Base-by-base conservation (phyloP, 2,113 vertebrate genomes). In the Campylorhamphus procurvoides region DNA sequence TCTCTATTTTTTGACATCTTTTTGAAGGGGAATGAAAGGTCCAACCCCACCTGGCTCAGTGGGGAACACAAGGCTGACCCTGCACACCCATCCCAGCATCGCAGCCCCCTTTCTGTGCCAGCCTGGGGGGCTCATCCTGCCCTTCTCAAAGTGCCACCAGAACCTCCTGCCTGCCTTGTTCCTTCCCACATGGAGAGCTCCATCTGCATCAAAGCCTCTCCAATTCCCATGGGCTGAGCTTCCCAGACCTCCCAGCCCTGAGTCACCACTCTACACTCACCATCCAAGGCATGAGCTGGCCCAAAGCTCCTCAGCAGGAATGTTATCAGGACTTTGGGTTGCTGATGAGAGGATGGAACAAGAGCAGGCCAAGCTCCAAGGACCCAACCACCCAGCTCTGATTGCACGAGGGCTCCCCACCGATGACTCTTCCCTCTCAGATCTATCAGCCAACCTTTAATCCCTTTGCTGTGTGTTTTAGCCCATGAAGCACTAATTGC, bases 11-110 rank as follows among this genome's bases (percentile, higher is more conserved):
- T 7, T 58, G 40, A 46, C 50, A 63, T 14, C 55, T 16, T 77
- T 63, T 29, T 5, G 15, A 29, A 18, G 25, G 31, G 5, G 19
- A 27, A 33, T 23, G 29, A 3, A 1, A 31, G 2, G 3, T 14
- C 6, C 29, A 44, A 63, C 25, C 7, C 15, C 58, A 37, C 15
- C 0, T 0, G 0, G 23, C 15, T 28, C 42, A 29, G n/a, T 15
- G 24, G 17, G 23, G 12, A 59, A 8, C 37, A 33, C 1, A 2
- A 5, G 7, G 40, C 5, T 46, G 13, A 42, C 64, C 29, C 44
- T 49, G 23, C 28, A 17, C 3, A 15, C 14, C 6, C 35, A 63
- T 6, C 66, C 52, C 84, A 74, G 44, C 35, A n/a, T 4, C 49
- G 4, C 29, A 2, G 2, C 2, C 10, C 37, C 2, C 10, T 22